phyloP scores from a whole-genome alignment of 2,888 invertebrate genomes.

The Amiota mariae region DNA sequence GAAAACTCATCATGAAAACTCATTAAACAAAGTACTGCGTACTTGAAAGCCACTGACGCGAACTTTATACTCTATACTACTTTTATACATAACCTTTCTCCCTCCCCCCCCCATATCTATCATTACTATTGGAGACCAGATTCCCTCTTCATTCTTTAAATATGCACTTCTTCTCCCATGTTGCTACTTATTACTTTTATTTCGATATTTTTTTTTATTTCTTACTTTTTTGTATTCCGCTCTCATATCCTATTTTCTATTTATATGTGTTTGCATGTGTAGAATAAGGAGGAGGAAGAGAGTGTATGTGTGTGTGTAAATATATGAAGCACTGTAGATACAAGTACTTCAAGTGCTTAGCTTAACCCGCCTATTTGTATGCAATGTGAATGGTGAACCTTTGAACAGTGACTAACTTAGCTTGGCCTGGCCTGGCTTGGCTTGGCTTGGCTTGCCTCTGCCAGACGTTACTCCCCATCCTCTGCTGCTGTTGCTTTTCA shows the following conservation, averaged over 20 bases:
- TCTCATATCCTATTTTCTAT: neutral
- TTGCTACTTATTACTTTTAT: conserved; percentile 27
- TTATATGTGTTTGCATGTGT: neutral
- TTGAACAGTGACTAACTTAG: too few relatives aligned
- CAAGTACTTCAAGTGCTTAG: too few relatives aligned
- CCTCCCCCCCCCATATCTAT: conserved; percentile 20
- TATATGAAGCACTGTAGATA: too few relatives aligned
- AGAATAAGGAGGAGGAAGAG: too few relatives aligned
- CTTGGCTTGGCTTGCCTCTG: neutral
- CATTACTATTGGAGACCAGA: conserved; percentile 23
- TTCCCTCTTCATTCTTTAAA: conserved; percentile 6
- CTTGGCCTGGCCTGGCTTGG: neutral
- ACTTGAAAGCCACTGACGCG: conserved; percentile 56
- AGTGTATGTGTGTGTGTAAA: conserved; percentile 1
- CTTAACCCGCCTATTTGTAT: too few relatives aligned
- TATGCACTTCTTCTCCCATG: conserved; percentile 14
- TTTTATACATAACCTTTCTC: conserved; percentile 30
- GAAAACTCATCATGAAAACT: conserved; percentile 63
- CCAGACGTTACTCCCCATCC: neutral
- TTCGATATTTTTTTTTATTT: neutral
- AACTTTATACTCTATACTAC: conserved; percentile 21
- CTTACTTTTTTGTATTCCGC: neutral
- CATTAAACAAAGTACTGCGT: conserved; percentile 65
- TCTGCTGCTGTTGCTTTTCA: conserved; percentile 5
- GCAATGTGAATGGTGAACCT: too few relatives aligned